Percentiles rank a stretch among this genome's conserved stretches.
Conservation (phyloP, 30 jellyfish, hydroid and myxozoan genomes). For the Sanderia malayensis region DNA sequence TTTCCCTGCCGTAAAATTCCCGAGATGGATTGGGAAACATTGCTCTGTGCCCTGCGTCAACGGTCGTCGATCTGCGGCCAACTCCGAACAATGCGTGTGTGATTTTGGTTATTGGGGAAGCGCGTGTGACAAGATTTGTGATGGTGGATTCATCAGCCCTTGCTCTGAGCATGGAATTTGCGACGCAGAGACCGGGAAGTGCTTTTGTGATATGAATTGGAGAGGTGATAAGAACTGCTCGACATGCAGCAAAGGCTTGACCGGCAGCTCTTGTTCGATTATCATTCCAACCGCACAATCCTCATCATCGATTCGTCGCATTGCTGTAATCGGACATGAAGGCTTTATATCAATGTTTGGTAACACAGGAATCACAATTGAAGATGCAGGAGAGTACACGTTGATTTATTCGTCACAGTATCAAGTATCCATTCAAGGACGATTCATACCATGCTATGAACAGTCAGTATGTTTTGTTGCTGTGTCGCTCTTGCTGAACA, state of each 20-base stretch:
- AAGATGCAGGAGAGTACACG: conserved; percentile 24
- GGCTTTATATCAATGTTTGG: conserved; percentile 45
- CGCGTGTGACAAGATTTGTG: conserved; percentile 46
- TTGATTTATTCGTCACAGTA: conserved; percentile 38
- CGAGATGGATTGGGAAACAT: conserved; percentile 60
- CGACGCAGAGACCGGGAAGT: conserved; percentile 34
- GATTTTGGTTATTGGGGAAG: conserved; percentile 62
- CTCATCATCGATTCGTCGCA: conserved; percentile 1
- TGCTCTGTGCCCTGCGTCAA: conserved; percentile 43
- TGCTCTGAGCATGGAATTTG: conserved; percentile 63
- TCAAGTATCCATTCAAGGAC: conserved; percentile 26
- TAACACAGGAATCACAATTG: conserved; percentile 13
- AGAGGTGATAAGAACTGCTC: conserved; percentile 45
- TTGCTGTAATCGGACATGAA: conserved; percentile 36
- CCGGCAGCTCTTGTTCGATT: conserved; percentile 39
- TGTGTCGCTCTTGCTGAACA: conserved; percentile 5
- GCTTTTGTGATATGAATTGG: conserved; percentile 47
- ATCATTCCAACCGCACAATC: not conserved
- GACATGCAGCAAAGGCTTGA: conserved; percentile 33
- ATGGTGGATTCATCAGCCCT: conserved; percentile 54
- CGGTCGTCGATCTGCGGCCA: conserved; percentile 22
- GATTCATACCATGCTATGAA: conserved; percentile 39
- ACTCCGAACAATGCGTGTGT: conserved; percentile 28
- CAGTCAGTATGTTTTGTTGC: conserved; percentile 36
- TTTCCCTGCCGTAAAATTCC: conserved; percentile 35